Base-by-base conservation (phyloP, 1,140 invertebrate species). In the Agraylea sexmaculata region DNA sequence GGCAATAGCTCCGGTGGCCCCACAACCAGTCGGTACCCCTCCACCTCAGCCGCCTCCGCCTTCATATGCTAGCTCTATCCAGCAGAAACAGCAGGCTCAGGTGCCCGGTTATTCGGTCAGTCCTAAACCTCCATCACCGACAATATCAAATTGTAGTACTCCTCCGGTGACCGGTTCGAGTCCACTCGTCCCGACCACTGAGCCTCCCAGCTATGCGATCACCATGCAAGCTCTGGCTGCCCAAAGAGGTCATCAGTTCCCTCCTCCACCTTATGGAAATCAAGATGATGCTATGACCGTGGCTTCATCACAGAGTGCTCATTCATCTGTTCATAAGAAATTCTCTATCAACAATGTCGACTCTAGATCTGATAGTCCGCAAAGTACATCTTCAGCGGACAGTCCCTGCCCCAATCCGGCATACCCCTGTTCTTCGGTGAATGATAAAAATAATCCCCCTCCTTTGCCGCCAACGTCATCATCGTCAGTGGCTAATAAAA, bases 161-260 rank as follows among this genome's bases (percentile, higher is more conserved):
- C 57, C 63, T 2, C 62, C 65, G 3, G 60, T 58, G 3, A 60
- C 55, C 2, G 44, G 50, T 19, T 28, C 55, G 2, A 42, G 55
- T 18, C 42, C 72, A 28, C 61, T 71, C 40, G 73, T 86, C 7
- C 86, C 82, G 6, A 87, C 85, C 13, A 87, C 84, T 5, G 87
- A 91, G 56, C 87, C 87, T 1, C 87, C 87, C 0, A 90, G 87
- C 55, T 92, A 92, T 56, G 85, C 86, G 1, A 87, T 82, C 42
- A 88, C 85, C 4, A 89, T 92, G 80, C 87, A 90, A 59, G 87
- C 81, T 5, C 66, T 87, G 27, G 80, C 83, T n/a, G 80, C 77
- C 3, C 68, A 69, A 34, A 55, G 65, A 29, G 76, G 68, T 8
- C 74, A 79, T 31, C 74, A 79, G 49, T 67, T 80, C 13, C 80